Percentiles rank a stretch among this genome's conserved stretches.
Conservation (phyloP, 2,888 invertebrate genomes). For the Cephus spinipes region DNA sequence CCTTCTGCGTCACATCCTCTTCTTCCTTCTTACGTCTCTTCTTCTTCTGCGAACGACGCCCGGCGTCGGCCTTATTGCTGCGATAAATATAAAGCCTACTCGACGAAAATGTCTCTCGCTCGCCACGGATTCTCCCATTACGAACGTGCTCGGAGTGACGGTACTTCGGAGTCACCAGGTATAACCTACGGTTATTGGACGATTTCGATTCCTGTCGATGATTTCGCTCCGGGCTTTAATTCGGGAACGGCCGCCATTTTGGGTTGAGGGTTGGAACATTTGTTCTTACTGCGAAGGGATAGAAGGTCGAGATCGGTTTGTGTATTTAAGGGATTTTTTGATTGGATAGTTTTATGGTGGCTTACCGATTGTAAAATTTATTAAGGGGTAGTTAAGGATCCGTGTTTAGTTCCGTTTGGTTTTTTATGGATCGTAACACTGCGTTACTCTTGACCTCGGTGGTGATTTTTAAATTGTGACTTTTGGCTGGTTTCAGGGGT, state of each 20-base stretch:
- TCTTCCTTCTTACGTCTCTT: background rate
- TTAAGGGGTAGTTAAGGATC: background rate
- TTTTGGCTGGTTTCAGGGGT: background rate
- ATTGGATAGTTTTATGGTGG: background rate
- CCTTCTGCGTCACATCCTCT: slow-evolving; percentile 12
- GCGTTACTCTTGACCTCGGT: background rate
- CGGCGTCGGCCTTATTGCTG: slow-evolving; percentile 50
- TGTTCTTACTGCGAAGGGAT: background rate
- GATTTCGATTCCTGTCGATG: background rate
- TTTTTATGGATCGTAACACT: background rate
- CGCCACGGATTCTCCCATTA: slow-evolving; percentile 1
- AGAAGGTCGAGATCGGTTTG: background rate
- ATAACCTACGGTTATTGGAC: slow-evolving; percentile 2
- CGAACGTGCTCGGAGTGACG: background rate
- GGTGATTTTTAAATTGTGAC: background rate
- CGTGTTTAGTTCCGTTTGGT: background rate
- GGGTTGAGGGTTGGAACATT: background rate
- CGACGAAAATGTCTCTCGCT: slow-evolving; percentile 28
- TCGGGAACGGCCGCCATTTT: background rate
- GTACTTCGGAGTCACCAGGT: slow-evolving; percentile 11
- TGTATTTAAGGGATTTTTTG: background rate
- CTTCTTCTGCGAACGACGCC: slow-evolving; percentile 32
- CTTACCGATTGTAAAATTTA: background rate
- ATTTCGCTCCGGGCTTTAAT: background rate
- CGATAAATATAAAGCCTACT: slow-evolving; percentile 58